phyloP scores from a whole-genome alignment of 2,797 vertebrate species.

The Rhinichthys osculus region DNA sequence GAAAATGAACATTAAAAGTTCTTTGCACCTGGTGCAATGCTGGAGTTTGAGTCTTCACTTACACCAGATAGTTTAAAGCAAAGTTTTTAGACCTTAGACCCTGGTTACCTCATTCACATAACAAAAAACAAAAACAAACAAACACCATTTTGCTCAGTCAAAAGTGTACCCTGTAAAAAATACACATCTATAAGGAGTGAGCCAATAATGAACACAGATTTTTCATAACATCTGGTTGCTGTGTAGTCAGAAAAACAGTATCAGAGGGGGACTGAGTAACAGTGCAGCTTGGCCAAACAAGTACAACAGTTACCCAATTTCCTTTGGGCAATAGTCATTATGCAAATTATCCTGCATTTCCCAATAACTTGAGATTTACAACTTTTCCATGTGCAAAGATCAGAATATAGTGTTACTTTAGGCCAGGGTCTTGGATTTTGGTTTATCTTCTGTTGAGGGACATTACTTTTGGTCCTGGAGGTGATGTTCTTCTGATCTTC shows the following conservation, averaged over 20 bases:
- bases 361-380: neutral
- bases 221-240: slow-evolving; percentile 7
- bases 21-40: neutral
- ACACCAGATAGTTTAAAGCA: neutral
- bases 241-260: neutral
- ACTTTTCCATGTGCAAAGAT: neutral
- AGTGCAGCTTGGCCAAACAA: neutral
- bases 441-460: neutral
- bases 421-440: neutral
- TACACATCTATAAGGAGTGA: neutral
- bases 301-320: slow-evolving; percentile 18
- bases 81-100: neutral
- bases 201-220: neutral
- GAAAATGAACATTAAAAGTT: neutral
- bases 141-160: neutral
- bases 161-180: neutral
- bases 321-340: slow-evolving; percentile 16
- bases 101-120: neutral
- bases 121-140: neutral
- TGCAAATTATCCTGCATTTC: slow-evolving; percentile 17
- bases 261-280: slow-evolving; percentile 14
- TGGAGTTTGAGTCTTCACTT: neutral
- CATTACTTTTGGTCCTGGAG: neutral
- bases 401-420: neutral
- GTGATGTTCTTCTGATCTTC: neutral